Evolutionary conservation across 2,113 vertebrate species (phyloP), one percentile per base, ranked within the genome.

Genomic region (Paramisgurnus dabryanus): DNA sequence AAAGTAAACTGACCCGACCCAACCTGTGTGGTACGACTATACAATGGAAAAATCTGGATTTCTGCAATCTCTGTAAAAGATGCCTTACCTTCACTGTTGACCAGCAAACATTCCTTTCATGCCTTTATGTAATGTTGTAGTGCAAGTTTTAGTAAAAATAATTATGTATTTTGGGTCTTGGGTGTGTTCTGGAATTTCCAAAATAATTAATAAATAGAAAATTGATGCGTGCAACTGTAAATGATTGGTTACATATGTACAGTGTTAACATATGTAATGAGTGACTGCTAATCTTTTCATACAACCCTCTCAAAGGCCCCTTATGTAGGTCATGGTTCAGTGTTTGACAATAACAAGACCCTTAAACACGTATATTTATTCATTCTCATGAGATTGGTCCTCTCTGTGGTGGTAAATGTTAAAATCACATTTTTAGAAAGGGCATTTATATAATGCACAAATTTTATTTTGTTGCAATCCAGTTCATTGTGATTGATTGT

Each of bases 111-210:
- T 15, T 53, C 12, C 15, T 53, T 53, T 53, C 50, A 53, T 53
- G 13, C 12, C 13, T 53, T 53, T 53, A 15, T 76, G 27, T 34
- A 34, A 34, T 34, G 27, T 34, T 34, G 27, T 34, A 34, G 27
- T 34, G 27, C 27, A 34, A 34, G 3, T 2, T 34, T 34, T 34
- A 34, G 27, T 34, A 34, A 34, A 34, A 34, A 34, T 34, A 34
- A 34, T 34, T 34, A 34, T 67, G 11, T 71, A 27, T 5, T 77
- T 45, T 6, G 22, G 17, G n/a, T 82, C 80, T 13, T 11, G 61
- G 3, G 61, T 34, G 5, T 27, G 34, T 39, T 34, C 27, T 11
- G 0, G 5, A 12, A 4, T 13, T 64, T 1, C 61, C 12, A 8
- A 11, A 13, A 34, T 53, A 12, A 53, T 13, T 13, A 11, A 49